phyloP scores from a whole-genome alignment of 2,113 vertebrate genomes.

The Phodopus roborovskii region DNA sequence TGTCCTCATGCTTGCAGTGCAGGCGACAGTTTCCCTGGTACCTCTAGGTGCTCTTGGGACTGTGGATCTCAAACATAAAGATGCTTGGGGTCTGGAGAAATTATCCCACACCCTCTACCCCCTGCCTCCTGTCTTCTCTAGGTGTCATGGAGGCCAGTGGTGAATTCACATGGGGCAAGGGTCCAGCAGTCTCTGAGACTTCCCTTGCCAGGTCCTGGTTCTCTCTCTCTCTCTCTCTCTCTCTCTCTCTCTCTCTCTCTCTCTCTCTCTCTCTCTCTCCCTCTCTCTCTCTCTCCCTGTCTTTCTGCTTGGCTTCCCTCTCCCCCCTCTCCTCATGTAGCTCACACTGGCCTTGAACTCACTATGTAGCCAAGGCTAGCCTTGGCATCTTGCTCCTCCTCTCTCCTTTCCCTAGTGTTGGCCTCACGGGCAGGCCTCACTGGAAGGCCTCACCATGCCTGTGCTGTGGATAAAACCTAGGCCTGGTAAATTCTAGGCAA shows the following conservation, averaged over 20 bases:
- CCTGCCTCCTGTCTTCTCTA: background rate
- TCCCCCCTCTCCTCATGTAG: background rate
- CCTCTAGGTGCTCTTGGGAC: background rate
- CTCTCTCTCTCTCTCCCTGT: background rate
- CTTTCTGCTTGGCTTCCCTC: background rate
- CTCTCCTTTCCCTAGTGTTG: background rate
- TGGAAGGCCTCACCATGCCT: background rate
- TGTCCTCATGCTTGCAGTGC: background rate
- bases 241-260: background rate
- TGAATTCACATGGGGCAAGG: background rate
- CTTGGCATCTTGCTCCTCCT: background rate
- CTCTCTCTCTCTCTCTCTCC: background rate
- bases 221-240: background rate
- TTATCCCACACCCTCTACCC: no score
- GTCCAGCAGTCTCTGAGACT: background rate
- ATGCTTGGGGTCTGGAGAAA: background rate
- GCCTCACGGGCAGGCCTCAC: no score
- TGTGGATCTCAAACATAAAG: background rate
- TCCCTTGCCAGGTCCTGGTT: background rate
- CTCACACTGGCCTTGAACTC: background rate
- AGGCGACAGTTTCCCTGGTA: background rate
- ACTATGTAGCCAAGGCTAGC: background rate
- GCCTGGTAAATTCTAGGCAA: background rate
- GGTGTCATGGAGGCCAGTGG: background rate
- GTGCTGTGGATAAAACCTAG: background rate